Percentiles rank a stretch among this genome's conserved stretches.
phyloP scores from a whole-genome alignment of 1,140 invertebrate genomes.

The Drosophila melanica region DNA sequence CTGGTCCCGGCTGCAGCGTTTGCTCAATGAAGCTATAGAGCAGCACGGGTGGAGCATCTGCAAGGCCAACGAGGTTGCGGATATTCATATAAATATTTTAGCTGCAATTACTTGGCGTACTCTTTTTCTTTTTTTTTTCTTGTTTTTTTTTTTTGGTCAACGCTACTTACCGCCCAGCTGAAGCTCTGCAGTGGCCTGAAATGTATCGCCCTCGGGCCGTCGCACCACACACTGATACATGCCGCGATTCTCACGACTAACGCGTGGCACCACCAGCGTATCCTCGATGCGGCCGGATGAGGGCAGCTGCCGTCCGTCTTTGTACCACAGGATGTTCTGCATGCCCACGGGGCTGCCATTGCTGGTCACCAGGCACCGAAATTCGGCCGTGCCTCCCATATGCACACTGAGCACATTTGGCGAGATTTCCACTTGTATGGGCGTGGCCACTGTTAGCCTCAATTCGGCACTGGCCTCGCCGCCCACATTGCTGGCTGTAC shows the following conservation, averaged over 20 bases:
- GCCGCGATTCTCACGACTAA: slow-evolving; percentile 90
- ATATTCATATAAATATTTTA: slow-evolving; percentile 77
- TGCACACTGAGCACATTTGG: slow-evolving; percentile 90
- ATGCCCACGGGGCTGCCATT: slow-evolving; percentile 83
- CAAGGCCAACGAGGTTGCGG: slow-evolving; percentile 61
- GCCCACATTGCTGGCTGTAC: slow-evolving; percentile 88
- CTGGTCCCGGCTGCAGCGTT: slow-evolving; percentile 92
- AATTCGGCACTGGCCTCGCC: slow-evolving; percentile 89
- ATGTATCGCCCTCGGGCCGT: slow-evolving; percentile 89
- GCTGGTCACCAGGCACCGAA: slow-evolving; percentile 88
- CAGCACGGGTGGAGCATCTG: slow-evolving; percentile 93
- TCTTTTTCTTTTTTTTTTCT: slow-evolving; percentile 5
- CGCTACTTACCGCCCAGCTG: slow-evolving; percentile 89
- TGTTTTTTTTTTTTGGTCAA: slow-evolving; percentile 5
- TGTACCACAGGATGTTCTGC: slow-evolving; percentile 87
- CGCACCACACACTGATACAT: slow-evolving; percentile 94
- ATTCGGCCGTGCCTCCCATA: slow-evolving; percentile 90
- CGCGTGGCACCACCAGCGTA: slow-evolving; percentile 87
- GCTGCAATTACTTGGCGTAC: slow-evolving; percentile 40
- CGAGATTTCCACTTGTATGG: slow-evolving; percentile 89
- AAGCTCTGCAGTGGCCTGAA: slow-evolving; percentile 91
- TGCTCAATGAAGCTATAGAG: slow-evolving; percentile 93
- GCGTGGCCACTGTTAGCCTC: slow-evolving; percentile 87
- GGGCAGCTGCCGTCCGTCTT: slow-evolving; percentile 89
- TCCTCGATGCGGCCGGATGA: slow-evolving; percentile 87